Conservation (phyloP, 2,113 vertebrate species). For the Cyanocitta stelleri region DNA sequence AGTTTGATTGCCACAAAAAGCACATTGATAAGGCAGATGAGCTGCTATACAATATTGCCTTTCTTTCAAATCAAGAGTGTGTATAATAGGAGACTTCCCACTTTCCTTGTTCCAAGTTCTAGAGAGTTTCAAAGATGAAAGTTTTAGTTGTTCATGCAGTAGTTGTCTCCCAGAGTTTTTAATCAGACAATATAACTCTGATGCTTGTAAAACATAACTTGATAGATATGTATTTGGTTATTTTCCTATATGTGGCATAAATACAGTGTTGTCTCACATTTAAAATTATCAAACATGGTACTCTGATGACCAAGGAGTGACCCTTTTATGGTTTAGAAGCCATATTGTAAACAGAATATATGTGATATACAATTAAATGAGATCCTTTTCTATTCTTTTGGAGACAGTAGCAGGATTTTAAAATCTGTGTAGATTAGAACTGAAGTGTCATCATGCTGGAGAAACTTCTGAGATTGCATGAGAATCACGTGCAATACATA, state of each 20-base stretch:
- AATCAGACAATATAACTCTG: background rate
- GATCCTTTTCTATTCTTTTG: background rate
- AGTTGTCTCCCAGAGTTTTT: background rate
- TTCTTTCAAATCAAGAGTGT: background rate
- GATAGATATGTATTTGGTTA: background rate
- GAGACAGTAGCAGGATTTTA: background rate
- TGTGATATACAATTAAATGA: background rate
- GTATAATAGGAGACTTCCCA: background rate
- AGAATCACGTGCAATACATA: background rate
- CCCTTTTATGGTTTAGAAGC: background rate
- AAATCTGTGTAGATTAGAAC: background rate
- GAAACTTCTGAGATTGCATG: background rate
- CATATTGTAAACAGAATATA: background rate
- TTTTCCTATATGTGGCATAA: background rate
- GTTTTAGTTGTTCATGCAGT: background rate
- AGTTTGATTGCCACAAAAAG: background rate
- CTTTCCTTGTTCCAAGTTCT: background rate
- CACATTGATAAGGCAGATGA: background rate
- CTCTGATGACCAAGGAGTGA: background rate
- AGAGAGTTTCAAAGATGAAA: background rate
- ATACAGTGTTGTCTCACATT: background rate
- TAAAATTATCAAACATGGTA: background rate
- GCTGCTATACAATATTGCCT: background rate
- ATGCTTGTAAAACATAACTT: background rate
- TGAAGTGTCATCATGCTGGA: background rate